A percentile compares a stretch with the other conserved stretches of the same genome.
Conservation (phyloP, 2,888 invertebrate genomes). For the Gisinianus flammeolus region DNA sequence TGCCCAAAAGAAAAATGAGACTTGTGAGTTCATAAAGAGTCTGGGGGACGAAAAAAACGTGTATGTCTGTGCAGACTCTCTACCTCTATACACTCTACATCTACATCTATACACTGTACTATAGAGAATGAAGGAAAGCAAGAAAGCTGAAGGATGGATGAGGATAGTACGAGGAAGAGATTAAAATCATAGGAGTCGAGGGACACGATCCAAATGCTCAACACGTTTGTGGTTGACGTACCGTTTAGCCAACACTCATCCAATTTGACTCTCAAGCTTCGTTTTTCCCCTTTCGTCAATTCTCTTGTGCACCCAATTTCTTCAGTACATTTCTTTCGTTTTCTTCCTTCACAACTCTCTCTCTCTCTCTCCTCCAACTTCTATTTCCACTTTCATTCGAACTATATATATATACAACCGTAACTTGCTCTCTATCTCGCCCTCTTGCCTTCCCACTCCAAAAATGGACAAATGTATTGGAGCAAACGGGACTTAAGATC, state of each 20-base stretch:
- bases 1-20: conserved; percentile 10
- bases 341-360: neutral
- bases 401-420: neutral
- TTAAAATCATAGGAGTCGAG: conserved; percentile 44
- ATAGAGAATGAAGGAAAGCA: too few species aligned
- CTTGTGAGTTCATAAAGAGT: conserved; percentile 14
- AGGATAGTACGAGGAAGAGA: conserved; percentile 34
- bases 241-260: conserved; percentile 50
- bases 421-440: neutral
- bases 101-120: too few species aligned
- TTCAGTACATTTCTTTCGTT: neutral
- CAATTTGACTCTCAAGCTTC: conserved; percentile 43
- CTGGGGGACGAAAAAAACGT: conserved; percentile 1
- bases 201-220: conserved; percentile 46
- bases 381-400: neutral
- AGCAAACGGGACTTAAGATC: too few species aligned
- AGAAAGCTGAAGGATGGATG: conserved; percentile 29
- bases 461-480: neutral
- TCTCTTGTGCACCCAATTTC: conserved; percentile 2
- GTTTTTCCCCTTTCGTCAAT: conserved; percentile 2
- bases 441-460: neutral
- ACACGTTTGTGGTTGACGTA: conserved; percentile 52
- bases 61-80: neutral
- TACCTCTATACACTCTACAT: too few species aligned
- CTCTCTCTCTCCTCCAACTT: neutral